phyloP scores from a whole-genome alignment of 2,888 invertebrate genomes.

The Xanthostigma xanthostigma region DNA sequence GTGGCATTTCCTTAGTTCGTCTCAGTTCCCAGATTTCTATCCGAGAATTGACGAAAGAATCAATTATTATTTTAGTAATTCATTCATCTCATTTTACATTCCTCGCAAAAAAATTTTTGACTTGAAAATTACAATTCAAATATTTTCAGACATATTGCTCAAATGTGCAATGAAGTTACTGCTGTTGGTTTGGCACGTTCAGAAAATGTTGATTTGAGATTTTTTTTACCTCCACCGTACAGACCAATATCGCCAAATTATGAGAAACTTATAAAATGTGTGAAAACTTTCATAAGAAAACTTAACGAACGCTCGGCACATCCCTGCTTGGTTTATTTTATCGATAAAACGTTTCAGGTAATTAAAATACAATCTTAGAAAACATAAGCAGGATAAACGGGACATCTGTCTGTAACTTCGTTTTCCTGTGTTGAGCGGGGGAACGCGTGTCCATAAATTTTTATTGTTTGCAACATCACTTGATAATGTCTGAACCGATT shows the following conservation, averaged over 20 bases:
- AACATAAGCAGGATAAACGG: no score
- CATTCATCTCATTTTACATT: no score
- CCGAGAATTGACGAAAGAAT: no score
- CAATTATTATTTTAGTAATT: no score
- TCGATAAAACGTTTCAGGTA: constrained; percentile 30
- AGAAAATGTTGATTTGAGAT: constrained; percentile 48
- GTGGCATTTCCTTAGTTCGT: no score
- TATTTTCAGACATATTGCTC: constrained; percentile 57
- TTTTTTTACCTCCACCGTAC: constrained; percentile 55
- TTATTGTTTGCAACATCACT: no score
- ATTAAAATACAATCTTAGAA: constrained; percentile 10
- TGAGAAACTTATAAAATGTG: constrained; percentile 23
- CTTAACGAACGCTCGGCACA: constrained; percentile 28
- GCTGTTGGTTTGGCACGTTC: constrained; percentile 65
- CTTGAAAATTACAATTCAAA: constrained; percentile 17
- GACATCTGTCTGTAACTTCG: no score
- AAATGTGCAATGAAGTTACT: constrained; percentile 60
- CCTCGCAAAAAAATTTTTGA: no score
- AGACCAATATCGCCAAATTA: constrained; percentile 19
- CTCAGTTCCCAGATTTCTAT: no score
- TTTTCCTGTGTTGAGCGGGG: no score
- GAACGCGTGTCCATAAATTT: no score
- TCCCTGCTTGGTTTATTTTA: constrained; percentile 33
- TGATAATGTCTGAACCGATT: no score
- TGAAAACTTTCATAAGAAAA: constrained; percentile 28